Conservation (phyloP, 2,797 vertebrate species). For the Gymnothorax reevesii region DNA sequence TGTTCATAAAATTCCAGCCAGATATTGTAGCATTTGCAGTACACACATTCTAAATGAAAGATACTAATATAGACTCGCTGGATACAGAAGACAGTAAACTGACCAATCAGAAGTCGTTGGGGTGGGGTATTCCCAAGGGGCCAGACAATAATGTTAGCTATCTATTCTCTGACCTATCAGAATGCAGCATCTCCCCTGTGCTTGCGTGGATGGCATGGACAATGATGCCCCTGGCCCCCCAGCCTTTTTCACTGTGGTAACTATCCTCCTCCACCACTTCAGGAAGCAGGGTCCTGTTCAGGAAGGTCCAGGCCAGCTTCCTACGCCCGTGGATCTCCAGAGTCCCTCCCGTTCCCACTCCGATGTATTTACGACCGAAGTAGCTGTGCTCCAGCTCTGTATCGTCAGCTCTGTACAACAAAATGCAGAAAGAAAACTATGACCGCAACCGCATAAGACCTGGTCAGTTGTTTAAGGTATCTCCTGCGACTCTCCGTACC, state of each 20-base stretch:
- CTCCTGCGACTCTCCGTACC: slow-evolving; percentile 65
- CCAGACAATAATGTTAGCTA: not conserved
- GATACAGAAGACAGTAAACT: not conserved
- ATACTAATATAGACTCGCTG: not conserved
- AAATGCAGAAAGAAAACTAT: not conserved
- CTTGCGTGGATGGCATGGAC: slow-evolving; percentile 83
- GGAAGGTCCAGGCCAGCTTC: slow-evolving; percentile 92
- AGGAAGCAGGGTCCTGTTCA: slow-evolving; percentile 87
- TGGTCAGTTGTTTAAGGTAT: not conserved
- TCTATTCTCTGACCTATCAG: slow-evolving; percentile 75
- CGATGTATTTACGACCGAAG: slow-evolving; percentile 90
- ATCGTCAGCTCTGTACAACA: slow-evolving; percentile 77
- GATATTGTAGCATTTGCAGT: not conserved
- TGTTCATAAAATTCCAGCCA: not conserved
- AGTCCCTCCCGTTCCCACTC: slow-evolving; percentile 81
- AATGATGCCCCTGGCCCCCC: slow-evolving; percentile 92
- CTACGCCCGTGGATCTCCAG: slow-evolving; percentile 86
- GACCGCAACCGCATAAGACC: not conserved
- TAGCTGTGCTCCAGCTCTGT: slow-evolving; percentile 74
- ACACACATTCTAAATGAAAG: not conserved
- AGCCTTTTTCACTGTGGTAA: slow-evolving; percentile 87
- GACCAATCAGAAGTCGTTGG: not conserved
- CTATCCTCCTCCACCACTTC: slow-evolving; percentile 83
- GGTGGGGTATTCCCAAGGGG: not conserved
- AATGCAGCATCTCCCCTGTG: slow-evolving; percentile 78